Evolutionary conservation across 2,113 vertebrate species (phyloP).

Genomic region (Chaenogobius annularis): DNA sequence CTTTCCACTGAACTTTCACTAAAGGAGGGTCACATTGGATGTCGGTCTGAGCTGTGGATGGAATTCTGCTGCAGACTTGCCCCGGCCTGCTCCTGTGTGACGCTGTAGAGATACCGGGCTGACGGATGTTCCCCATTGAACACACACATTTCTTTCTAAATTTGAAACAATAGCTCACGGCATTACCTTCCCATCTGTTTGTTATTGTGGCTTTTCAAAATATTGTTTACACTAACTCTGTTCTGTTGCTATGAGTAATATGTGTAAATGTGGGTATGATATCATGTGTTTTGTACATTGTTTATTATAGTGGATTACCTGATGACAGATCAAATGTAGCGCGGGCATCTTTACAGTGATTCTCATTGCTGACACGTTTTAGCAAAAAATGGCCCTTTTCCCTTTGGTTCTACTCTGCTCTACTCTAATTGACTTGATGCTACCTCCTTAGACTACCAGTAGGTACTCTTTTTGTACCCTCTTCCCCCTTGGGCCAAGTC

Average conservation of each 20-base stretch:
- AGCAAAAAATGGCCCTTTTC: no score
- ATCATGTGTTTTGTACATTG: background rate
- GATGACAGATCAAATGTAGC: background rate
- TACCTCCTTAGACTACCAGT: no score
- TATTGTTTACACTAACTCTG: background rate
- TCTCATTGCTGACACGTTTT: background rate
- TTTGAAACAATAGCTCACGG: background rate
- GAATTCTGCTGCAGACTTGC: constrained; percentile 45
- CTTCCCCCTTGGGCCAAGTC: no score
- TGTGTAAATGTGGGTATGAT: background rate
- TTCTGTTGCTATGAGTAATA: background rate
- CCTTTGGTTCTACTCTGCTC: no score
- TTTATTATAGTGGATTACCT: background rate
- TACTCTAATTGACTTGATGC: no score
- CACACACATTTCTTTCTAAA: background rate
- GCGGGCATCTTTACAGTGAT: background rate
- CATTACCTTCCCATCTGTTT: background rate
- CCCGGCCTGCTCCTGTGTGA: constrained; percentile 28
- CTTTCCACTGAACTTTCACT: background rate
- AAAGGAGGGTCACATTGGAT: constrained; percentile 6
- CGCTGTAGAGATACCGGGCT: constrained; percentile 25
- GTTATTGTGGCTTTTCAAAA: background rate
- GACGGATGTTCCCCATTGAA: background rate
- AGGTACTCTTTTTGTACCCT: no score
- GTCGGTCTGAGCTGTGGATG: constrained; percentile 20